These are phyloP conservation scores for Diploscapter pachys DNA, from an alignment of 1,140 invertebrate genomes.

Conservation along the genomic window DNA sequence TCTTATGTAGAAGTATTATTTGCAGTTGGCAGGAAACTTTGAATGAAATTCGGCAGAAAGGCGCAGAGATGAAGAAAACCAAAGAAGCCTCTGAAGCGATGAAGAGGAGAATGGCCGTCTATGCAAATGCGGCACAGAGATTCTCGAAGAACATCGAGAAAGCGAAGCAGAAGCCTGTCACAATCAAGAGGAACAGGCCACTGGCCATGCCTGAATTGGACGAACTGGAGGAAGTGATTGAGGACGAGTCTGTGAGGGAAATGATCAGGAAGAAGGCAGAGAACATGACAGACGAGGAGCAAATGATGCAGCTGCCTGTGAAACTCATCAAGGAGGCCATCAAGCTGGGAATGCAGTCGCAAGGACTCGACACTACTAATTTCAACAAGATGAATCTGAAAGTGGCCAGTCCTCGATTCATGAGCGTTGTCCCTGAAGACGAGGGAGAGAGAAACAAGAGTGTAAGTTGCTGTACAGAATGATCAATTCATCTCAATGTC, in stretches of 20 bases:
- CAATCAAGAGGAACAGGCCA: not conserved
- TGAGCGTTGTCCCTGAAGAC: slow-evolving; percentile 46
- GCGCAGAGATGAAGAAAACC: slow-evolving; percentile 18
- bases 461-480: not conserved
- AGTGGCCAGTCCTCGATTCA: slow-evolving; percentile 48
- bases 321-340: slow-evolving; percentile 13
- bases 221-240: slow-evolving; percentile 8
- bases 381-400: slow-evolving; percentile 52
- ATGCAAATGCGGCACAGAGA: slow-evolving; percentile 12
- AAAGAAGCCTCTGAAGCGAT: slow-evolving; percentile 16
- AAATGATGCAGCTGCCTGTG: slow-evolving; percentile 31
- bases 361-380: slow-evolving; percentile 45
- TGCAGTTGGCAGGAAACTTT: slow-evolving; percentile 30
- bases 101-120: slow-evolving; percentile 4
- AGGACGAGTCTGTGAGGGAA: slow-evolving; percentile 14
- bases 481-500: not conserved
- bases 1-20: too few relatives aligned
- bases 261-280: slow-evolving; percentile 16
- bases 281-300: slow-evolving; percentile 26
- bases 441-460: slow-evolving; percentile 29
- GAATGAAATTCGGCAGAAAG: slow-evolving; percentile 14
- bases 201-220: not conserved
- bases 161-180: not conserved
- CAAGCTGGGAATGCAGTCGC: slow-evolving; percentile 39
- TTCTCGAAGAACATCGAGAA: not conserved